These are phyloP conservation scores for Mionectes macconnelli DNA, from an alignment of 2,113 vertebrate species.

Conservation along the genomic window DNA sequence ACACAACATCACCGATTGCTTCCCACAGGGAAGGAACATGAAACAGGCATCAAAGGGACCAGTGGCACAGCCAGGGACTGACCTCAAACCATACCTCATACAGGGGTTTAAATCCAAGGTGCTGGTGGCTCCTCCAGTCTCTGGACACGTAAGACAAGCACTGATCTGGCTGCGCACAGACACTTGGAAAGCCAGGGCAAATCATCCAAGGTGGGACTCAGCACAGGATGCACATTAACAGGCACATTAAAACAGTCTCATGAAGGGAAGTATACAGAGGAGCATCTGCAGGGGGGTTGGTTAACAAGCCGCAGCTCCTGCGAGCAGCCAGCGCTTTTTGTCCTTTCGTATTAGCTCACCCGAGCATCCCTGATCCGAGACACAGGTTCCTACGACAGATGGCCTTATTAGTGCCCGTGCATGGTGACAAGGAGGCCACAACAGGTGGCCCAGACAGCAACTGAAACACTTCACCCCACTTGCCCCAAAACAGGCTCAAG, in stretches of 20 bases:
- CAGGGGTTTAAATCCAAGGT: neutral
- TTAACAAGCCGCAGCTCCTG: neutral
- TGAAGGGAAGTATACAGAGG: neutral
- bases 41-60: neutral
- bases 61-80: neutral
- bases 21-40: neutral
- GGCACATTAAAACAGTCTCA: neutral
- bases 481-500: neutral
- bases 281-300: neutral
- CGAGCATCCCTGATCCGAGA: neutral
- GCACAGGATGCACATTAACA: neutral
- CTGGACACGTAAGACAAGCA: neutral
- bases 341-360: constrained; percentile 5
- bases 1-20: neutral
- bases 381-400: constrained; percentile 5
- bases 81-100: neutral
- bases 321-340: neutral
- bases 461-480: neutral
- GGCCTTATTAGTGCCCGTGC: neutral
- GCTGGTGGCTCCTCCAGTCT: neutral
- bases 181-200: neutral
- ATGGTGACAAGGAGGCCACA: neutral
- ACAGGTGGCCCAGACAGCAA: neutral
- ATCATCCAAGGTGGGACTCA: neutral
- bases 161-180: neutral